Evolutionary conservation across 2,797 vertebrate genomes (phyloP).

Genomic region (Molossus alvarezi): DNA sequence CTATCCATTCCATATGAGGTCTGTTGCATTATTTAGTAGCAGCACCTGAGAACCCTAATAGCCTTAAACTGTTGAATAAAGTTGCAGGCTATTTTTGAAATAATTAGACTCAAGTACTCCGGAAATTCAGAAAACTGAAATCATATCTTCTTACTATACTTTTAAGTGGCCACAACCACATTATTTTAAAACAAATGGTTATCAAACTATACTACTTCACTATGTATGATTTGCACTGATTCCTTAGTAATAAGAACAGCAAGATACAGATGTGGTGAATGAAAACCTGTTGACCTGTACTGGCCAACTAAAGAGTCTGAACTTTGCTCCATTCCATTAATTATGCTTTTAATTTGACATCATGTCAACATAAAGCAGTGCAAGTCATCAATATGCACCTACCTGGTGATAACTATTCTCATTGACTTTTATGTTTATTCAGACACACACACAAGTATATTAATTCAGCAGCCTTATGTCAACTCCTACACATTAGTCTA

Average conservation of each 20-base stretch:
- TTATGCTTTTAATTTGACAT: constrained; percentile 48
- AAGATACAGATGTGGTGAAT: constrained; percentile 32
- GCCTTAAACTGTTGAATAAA: constrained; percentile 25
- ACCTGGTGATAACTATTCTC: neutral
- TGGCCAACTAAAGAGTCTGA: neutral
- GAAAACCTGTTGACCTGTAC: neutral
- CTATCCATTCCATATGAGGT: neutral
- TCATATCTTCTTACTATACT: neutral
- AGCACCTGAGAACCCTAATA: constrained; percentile 30
- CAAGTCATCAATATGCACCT: neutral
- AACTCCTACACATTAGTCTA: constrained; percentile 21
- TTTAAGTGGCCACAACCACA: neutral
- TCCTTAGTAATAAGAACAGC: constrained; percentile 16
- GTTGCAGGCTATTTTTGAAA: constrained; percentile 26
- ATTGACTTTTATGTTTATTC: neutral
- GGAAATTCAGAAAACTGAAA: constrained; percentile 58
- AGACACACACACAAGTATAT: neutral
- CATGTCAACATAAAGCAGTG: neutral
- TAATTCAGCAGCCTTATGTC: constrained; percentile 61
- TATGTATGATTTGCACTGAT: neutral
- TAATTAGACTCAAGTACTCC: constrained; percentile 57
- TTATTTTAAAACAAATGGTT: constrained; percentile 45
- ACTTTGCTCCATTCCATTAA: constrained; percentile 23
- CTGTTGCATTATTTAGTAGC: neutral
- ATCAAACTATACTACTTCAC: neutral